Base-by-base conservation (phyloP, 1,140 invertebrate species). In the Drosophila kohkoa region DNA sequence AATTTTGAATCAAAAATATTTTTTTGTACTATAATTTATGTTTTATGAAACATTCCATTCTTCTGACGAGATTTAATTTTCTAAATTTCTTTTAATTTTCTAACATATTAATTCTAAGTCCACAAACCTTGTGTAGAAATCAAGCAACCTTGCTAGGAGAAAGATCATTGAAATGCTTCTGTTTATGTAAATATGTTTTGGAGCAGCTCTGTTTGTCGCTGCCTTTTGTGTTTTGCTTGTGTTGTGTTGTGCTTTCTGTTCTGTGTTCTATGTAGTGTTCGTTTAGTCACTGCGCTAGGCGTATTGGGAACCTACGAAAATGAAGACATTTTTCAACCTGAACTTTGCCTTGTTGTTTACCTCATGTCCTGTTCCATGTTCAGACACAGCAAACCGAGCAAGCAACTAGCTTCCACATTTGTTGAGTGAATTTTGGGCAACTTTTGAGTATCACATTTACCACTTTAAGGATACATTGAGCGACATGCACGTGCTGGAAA, bases 121-220 rank as follows among this genome's bases (percentile, higher is more conserved):
- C 10, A 32, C 54, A 38, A 57, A 57, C 35, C 10, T 20, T 2
- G 6, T 7, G 8, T 45, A 32, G 3, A 28, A 48, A 8, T 20
- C 57, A 28, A 28, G 58, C 3, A n/a, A 49, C 25, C 10, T 16
- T 25, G 0, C 13, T 15, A 1, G 3, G 1, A 3, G 54, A 45
- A 16, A 67, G 35, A 20, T 45, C 65, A 67, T 63, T 55, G 64
- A 79, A 82, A 73, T 71, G 80, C 65, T 54, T 65, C 70, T 79
- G 81, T 83, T 82, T 82, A 82, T 82, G 80, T 77, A 82, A 82
- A 82, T 82, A 83, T 82, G 76, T 83, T 81, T 67, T 67, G 71
- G 80, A 70, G 64, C 63, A 60, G 55, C 25, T 49, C 52, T 35
- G 41, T 77, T 79, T 79, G 35, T 67, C 45, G 62, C 45, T 79